A percentile compares a stretch with the other conserved stretches of the same genome.
These are phyloP conservation scores for Heterohyrax brucei DNA, from an alignment of 2,797 vertebrate genomes.

Conservation along the genomic window DNA sequence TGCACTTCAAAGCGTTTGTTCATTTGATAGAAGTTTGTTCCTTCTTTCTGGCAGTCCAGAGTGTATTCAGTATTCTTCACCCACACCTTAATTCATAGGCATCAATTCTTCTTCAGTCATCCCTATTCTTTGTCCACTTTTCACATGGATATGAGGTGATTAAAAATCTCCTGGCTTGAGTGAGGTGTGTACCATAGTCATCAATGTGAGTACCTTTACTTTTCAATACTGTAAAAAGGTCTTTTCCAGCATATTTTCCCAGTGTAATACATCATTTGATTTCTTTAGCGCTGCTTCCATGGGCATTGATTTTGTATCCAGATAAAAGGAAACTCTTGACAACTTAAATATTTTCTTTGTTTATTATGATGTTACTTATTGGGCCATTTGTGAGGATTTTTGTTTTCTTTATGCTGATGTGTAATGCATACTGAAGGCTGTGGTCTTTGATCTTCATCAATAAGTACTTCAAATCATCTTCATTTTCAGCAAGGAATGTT, in stretches of 20 bases:
- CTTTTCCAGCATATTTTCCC: not conserved
- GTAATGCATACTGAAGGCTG: not conserved
- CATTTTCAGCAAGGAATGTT: not conserved
- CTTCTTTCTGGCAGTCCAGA: too few relatives aligned
- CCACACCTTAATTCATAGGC: not conserved
- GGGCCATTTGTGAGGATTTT: not conserved
- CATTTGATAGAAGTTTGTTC: too few relatives aligned
- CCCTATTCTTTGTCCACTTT: not conserved
- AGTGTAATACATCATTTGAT: not conserved
- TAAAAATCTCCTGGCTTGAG: not conserved
- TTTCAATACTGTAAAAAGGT: too few relatives aligned
- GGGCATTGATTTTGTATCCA: too few relatives aligned
- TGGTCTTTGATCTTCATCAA: not conserved
- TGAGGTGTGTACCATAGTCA: not conserved
- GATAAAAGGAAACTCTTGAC: too few relatives aligned
- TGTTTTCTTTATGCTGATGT: not conserved
- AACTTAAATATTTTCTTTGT: too few relatives aligned
- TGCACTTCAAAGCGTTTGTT: too few relatives aligned
- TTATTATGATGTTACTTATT: too few relatives aligned
- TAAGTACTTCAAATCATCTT: not conserved
- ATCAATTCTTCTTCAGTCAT: too few relatives aligned
- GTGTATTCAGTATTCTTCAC: not conserved
- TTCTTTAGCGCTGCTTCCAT: not conserved
- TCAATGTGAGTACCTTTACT: not conserved
- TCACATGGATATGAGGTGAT: not conserved